Conservation (phyloP, 2,113 vertebrate species). For the Spheniscus mendiculus region DNA sequence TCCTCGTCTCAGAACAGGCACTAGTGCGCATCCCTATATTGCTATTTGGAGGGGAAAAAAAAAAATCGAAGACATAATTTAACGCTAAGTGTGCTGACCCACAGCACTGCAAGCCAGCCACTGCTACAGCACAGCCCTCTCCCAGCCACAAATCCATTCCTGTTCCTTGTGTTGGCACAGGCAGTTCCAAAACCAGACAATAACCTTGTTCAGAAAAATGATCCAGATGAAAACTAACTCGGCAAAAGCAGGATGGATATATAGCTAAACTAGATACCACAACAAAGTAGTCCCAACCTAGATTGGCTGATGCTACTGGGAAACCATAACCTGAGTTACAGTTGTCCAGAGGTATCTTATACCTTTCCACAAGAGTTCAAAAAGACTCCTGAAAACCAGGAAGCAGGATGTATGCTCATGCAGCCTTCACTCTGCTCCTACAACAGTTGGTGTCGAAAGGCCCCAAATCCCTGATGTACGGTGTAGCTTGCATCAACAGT, state of each 20-base stretch:
- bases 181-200: neutral
- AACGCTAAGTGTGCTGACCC: neutral
- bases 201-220: neutral
- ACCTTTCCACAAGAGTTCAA: neutral
- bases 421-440: neutral
- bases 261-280: neutral
- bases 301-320: neutral
- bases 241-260: neutral
- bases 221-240: neutral
- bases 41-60: neutral
- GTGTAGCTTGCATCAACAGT: neutral
- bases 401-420: neutral
- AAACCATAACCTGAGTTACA: neutral
- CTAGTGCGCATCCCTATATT: neutral
- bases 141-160: neutral
- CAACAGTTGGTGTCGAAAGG: neutral
- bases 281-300: neutral
- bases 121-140: neutral
- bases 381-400: neutral
- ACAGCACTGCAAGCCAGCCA: neutral
- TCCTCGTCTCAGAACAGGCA: neutral
- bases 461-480: neutral
- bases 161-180: neutral
- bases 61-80: too few species aligned
- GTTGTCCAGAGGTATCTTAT: neutral